Base-by-base conservation (phyloP, 1,140 invertebrate species). In the Prorops nasuta region DNA sequence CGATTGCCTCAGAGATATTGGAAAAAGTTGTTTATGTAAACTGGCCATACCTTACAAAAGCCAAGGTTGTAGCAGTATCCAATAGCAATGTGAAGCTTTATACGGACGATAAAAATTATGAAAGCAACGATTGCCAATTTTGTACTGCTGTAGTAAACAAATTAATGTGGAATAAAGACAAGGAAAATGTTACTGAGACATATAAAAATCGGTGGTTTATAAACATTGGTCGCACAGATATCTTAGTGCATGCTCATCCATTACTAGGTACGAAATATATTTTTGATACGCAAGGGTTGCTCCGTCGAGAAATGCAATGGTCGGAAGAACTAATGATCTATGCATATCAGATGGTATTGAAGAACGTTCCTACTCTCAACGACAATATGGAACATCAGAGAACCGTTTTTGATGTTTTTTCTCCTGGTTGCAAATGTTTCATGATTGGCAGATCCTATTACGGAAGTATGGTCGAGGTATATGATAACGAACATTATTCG, bases 11-110 rank as follows among this genome's bases (percentile, higher is more conserved):
- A 1, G 72, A 87, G 22, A 67, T 89, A 32, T 64, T 96, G 10
- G 89, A 88, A 0, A 86, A 88, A 65, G 78, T 76, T 17, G 81
- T 96, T 1, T 90, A 84, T 77, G 89, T 93, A 0, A 83, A 83
- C 2, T 98, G 94, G 94, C 95, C 96, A 3, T 89, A 95, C 79
- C 78, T 98, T 17, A 80, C 83, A 21, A 90, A 93, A 74, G 90
- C 69, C 3, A 79, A 57, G 12, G 71, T 76, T 0, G 17, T 72
- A 1, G 65, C 39, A 2, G 55, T 76, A 16, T 64, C 69, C 0
- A 58, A 59, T 19, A 7, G 2, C 3, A 51, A 51, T 0, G 12
- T 16, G 0, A 73, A 65, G 49, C 12, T n/a, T n/a, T n/a, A n/a
- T n/a, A n/a, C n/a, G n/a, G n/a, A n/a, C n/a, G n/a, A n/a, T n/a